Evolutionary conservation across 2,888 invertebrate genomes (phyloP).

Genomic region (Tetanocera ferruginea): DNA sequence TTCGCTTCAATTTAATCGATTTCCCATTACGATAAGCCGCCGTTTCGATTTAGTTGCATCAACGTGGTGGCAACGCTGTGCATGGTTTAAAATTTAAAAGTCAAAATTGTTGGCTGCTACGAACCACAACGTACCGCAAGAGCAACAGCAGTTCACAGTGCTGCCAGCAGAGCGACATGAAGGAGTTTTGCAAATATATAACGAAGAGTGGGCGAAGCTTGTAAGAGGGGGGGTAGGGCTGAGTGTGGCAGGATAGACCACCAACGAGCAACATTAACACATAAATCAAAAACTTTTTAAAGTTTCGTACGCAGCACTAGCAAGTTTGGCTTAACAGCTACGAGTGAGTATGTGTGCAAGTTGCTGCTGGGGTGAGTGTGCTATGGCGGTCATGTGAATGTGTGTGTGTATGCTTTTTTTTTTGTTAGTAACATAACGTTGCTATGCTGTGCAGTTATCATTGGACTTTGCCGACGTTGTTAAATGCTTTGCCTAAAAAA

Average conservation of each 20-base stretch:
- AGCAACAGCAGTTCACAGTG: too few species aligned
- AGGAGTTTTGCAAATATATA: not conserved
- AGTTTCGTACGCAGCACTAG: slow-evolving; percentile 1
- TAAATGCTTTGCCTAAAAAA: slow-evolving; percentile 29
- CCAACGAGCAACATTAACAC: slow-evolving; percentile 31
- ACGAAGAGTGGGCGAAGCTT: not conserved
- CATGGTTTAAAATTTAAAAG: slow-evolving; percentile 12
- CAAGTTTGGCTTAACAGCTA: not conserved
- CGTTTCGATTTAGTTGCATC: slow-evolving; percentile 38
- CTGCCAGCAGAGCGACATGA: not conserved
- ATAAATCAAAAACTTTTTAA: slow-evolving; percentile 42
- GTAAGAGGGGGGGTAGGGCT: not conserved
- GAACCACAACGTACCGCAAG: not conserved
- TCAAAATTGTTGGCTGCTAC: slow-evolving; percentile 17
- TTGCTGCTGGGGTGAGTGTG: too few species aligned
- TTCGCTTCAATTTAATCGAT: slow-evolving; percentile 52
- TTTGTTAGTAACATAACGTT: not conserved
- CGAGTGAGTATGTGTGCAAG: not conserved
- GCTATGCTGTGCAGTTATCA: slow-evolving; percentile 1
- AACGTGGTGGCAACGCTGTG: slow-evolving; percentile 25
- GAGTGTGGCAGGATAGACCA: not conserved
- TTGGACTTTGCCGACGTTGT: slow-evolving; percentile 25
- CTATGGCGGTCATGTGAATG: not conserved
- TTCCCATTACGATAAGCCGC: slow-evolving; percentile 52
- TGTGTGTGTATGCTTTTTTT: not conserved